Evolutionary conservation across 2,888 invertebrate species (phyloP).

Genomic region (Lasioglossum morio): DNA sequence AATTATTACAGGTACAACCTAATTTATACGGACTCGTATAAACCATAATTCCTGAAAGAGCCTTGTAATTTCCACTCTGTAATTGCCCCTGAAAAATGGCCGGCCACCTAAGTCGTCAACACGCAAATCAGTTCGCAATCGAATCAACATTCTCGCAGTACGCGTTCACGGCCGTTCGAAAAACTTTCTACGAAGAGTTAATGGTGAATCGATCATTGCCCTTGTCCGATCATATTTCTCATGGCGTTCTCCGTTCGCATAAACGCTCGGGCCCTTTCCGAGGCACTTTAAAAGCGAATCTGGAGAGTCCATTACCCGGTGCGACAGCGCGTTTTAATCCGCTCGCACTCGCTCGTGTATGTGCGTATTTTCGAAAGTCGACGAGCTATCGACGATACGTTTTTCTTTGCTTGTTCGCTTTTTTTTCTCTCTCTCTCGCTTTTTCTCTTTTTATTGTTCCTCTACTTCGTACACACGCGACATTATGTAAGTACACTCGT

Average conservation of each 20-base stretch:
- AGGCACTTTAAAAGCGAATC: slow-evolving; percentile 12
- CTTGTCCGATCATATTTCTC: slow-evolving; percentile 14
- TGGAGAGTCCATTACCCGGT: slow-evolving; percentile 28
- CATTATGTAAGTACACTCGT: slow-evolving; percentile 63
- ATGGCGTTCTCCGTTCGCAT: background rate
- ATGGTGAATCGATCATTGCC: slow-evolving; percentile 48
- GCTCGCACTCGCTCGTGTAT: background rate
- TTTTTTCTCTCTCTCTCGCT: background rate
- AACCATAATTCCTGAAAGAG: background rate
- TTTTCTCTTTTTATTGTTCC: background rate
- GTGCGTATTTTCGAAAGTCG: slow-evolving; percentile 28
- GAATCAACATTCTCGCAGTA: background rate
- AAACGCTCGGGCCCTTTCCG: background rate
- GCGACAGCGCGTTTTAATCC: background rate
- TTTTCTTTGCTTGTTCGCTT: background rate
- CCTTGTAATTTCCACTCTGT: background rate
- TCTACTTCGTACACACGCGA: slow-evolving; percentile 30
- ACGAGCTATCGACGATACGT: slow-evolving; percentile 3
- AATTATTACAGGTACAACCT: background rate
- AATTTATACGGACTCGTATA: background rate
- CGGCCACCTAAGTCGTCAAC: background rate
- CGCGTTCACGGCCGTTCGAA: slow-evolving; percentile 8
- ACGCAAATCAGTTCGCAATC: background rate
- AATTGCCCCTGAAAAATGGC: background rate
- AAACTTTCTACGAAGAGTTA: slow-evolving; percentile 52